Percentiles rank a stretch among this genome's conserved stretches.
Conservation (phyloP, 2,113 vertebrate species). For the Pterophyllum scalare region DNA sequence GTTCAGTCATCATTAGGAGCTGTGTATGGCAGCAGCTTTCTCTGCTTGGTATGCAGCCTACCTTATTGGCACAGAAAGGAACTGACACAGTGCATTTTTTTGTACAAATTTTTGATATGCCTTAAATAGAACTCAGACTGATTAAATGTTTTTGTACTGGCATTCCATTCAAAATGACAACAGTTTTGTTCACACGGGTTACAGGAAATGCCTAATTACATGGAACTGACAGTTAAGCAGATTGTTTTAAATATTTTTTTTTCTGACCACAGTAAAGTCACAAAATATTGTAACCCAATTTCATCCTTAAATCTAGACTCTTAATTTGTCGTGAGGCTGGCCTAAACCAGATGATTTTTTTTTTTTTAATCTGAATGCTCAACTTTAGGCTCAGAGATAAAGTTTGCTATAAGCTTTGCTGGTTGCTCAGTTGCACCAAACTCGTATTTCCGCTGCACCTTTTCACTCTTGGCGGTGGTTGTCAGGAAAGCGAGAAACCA, state of each 20-base stretch:
- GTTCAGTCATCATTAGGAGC: not conserved
- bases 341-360: not conserved
- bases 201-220: not conserved
- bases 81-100: not conserved
- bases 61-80: not conserved
- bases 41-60: not conserved
- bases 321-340: not conserved
- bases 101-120: not conserved
- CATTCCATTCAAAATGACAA: not conserved
- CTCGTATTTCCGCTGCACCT: slow-evolving; percentile 8
- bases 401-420: not conserved
- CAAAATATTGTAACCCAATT: not conserved
- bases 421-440: not conserved
- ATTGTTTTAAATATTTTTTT: not conserved
- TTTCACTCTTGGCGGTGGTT: slow-evolving; percentile 29
- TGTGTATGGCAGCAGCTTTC: not conserved
- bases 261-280: not conserved
- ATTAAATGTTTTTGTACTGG: not conserved
- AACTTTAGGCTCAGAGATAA: not conserved
- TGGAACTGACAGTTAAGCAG: not conserved
- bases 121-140: not conserved
- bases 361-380: not conserved
- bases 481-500: slow-evolving; percentile 28
- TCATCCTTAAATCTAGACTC: not conserved
- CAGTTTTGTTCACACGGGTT: not conserved